phyloP scores from a whole-genome alignment of 2,888 invertebrate species.

The Aspidapion aeneum region DNA sequence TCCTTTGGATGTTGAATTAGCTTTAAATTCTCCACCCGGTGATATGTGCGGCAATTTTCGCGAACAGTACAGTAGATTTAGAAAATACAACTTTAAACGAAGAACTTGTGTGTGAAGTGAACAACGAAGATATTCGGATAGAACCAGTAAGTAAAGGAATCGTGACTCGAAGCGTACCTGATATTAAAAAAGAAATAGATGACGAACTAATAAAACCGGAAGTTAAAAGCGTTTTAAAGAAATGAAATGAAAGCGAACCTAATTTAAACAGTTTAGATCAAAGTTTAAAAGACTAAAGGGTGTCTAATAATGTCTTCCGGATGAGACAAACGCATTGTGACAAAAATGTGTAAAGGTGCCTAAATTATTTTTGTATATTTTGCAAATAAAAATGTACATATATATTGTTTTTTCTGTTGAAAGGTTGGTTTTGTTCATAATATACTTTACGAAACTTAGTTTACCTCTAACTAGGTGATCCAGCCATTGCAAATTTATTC shows the following conservation, averaged over 20 bases:
- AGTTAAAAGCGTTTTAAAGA: slow-evolving; percentile 48
- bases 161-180: slow-evolving; percentile 60
- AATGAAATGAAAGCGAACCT: slow-evolving; percentile 63
- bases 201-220: slow-evolving; percentile 40
- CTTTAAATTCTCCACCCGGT: slow-evolving; percentile 37
- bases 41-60: slow-evolving; percentile 75
- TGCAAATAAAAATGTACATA: background rate
- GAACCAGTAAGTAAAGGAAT: slow-evolving; percentile 45
- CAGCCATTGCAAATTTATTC: too few species aligned
- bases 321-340: too few species aligned
- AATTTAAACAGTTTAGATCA: slow-evolving; percentile 27
- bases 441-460: too few species aligned
- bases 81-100: slow-evolving; percentile 79
- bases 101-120: slow-evolving; percentile 56
- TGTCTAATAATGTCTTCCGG: too few species aligned
- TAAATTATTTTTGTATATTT: background rate
- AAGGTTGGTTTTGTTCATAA: background rate
- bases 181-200: slow-evolving; percentile 49
- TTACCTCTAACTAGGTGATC: too few species aligned
- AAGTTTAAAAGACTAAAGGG: slow-evolving; percentile 14
- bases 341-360: too few species aligned
- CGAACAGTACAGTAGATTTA: slow-evolving; percentile 74
- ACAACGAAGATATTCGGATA: slow-evolving; percentile 43
- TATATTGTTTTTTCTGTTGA: background rate
- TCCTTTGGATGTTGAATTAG: slow-evolving; percentile 19